Evolutionary conservation across 2,113 vertebrate species (phyloP), one percentile per base, ranked within the genome.

Genomic region (Poecilia latipinna): DNA sequence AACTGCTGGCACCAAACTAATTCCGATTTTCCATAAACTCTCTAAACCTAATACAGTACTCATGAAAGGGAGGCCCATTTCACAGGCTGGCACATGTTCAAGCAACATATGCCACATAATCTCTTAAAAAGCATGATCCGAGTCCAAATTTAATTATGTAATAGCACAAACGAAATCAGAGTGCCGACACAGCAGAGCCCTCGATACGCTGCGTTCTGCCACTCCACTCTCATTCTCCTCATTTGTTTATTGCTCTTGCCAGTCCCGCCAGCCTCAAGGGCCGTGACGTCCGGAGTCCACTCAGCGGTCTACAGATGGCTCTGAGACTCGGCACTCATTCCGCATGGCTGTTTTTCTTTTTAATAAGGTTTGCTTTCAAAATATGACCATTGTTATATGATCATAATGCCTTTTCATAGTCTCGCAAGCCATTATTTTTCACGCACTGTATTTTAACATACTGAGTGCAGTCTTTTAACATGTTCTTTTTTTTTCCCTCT

Each of bases 41-140:
- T 91, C 86, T 82, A 93, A 94, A 91, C 82, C 82, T 85, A 94
- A 94, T 86, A 95, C 92, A 92, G 61, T 80, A 90, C 94, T 93
- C 79, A 90, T 91, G 93, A 93, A 93, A 67, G 95, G 95, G 89
- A 86, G 69, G 85, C 86, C 74, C 90, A 82, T 95, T 95, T 94
- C 92, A 94, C 89, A 94, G 93, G 90, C 84, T 97, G 96, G 96
- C 96, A 89, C 90, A 75, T 90, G 91, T 96, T 97, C 97, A 97
- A 97, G 95, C 93, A 96, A 95, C 96, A 97, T 96, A 96, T 96
- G 96, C 95, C 95, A 93, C 96, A 96, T 97, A 97, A 99, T 97
- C 97, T 97, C 96, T 96, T 97, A 96, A 97, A 97, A 97, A 76
- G 93, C 92, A 83, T 91, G 91, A 95, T 95, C 95, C 95, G 93